A percentile compares a stretch with the other conserved stretches of the same genome.
These are phyloP conservation scores for Myanophis thanlyinensis DNA, from an alignment of 2,113 vertebrate species.

Conservation along the genomic window DNA sequence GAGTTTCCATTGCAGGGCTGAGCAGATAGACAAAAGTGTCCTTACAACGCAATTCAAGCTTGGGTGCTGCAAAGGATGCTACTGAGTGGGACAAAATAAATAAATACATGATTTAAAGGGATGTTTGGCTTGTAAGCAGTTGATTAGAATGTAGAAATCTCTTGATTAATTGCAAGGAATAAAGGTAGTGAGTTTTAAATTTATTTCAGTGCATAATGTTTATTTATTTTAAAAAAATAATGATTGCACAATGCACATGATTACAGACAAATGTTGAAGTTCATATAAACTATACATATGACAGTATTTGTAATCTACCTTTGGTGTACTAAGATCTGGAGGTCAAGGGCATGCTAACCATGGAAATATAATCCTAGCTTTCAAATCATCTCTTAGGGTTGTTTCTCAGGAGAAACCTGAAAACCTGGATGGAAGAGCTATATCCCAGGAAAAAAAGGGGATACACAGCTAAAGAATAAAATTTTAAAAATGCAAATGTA, in stretches of 20 bases:
- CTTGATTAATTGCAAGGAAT: background rate
- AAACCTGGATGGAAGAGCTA: background rate
- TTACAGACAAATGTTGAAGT: background rate
- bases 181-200: background rate
- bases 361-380: background rate
- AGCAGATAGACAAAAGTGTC: background rate
- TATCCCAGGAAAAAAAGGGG: background rate
- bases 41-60: background rate
- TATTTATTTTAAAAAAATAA: background rate
- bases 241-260: background rate
- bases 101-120: background rate
- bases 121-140: background rate
- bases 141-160: background rate
- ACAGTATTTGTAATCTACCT: background rate
- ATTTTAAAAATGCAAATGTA: background rate
- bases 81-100: background rate
- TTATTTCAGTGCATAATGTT: background rate
- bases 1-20: background rate
- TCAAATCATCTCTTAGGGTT: background rate
- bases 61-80: background rate
- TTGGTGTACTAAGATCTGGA: background rate
- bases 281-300: background rate
- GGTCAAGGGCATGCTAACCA: background rate
- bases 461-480: background rate
- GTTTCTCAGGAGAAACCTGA: background rate